Conservation (phyloP, 1,140 invertebrate species). For the Ceratina japonica region DNA sequence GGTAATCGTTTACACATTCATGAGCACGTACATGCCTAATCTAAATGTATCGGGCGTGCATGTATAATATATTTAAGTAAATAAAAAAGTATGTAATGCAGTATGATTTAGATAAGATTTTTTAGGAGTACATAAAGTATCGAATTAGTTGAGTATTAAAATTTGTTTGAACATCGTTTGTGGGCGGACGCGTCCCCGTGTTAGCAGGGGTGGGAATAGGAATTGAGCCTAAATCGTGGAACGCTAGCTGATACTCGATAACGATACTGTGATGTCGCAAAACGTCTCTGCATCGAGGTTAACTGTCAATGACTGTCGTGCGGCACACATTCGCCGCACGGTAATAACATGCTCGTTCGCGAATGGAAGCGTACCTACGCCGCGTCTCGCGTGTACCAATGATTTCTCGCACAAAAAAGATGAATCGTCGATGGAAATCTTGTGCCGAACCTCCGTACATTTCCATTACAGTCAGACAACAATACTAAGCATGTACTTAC, state of each 20-base stretch:
- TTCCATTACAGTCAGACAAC: not conserved
- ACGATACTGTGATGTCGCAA: conserved; percentile 10
- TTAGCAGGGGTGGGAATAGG: too few species aligned
- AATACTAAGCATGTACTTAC: too few species aligned
- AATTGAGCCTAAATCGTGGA: not conserved
- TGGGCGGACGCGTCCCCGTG: too few species aligned
- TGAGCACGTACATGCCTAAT: too few species aligned
- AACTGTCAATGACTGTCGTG: not conserved
- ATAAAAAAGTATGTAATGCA: too few species aligned
- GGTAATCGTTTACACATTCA: too few species aligned
- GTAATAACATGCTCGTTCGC: not conserved
- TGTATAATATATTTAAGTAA: too few species aligned
- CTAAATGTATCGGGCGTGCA: too few species aligned
- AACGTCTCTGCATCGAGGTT: not conserved
- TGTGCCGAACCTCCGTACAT: not conserved
- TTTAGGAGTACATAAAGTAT: too few species aligned
- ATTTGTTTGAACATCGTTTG: too few species aligned
- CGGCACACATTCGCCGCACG: not conserved
- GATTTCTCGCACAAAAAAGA: not conserved
- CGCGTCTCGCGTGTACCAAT: not conserved
- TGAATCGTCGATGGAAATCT: not conserved
- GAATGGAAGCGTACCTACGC: not conserved
- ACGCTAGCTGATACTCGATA: conserved; percentile 7
- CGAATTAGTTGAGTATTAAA: too few species aligned
- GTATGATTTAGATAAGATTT: too few species aligned